Conservation (phyloP, 2,888 invertebrate species). For the Ecliptopera silaceata region DNA sequence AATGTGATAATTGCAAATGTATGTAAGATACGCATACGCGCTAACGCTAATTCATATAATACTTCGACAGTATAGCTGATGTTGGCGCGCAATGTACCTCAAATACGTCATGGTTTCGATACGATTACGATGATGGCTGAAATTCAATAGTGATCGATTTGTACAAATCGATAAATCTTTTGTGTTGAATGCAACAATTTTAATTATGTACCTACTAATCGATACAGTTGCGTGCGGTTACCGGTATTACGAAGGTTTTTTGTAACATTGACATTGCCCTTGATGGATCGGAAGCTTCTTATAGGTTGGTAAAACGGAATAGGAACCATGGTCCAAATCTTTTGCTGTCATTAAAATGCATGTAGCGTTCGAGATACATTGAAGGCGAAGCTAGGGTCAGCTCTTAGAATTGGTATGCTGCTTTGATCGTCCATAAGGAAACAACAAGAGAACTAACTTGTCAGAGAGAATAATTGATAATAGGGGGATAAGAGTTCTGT, state of each 20-base stretch:
- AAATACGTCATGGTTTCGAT: no score
- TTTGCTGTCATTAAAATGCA: constrained; percentile 20
- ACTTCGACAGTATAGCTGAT: no score
- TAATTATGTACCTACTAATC: not conserved
- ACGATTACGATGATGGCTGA: no score
- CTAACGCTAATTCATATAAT: no score
- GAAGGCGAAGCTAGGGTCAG: constrained; percentile 20
- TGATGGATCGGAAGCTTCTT: constrained; percentile 14
- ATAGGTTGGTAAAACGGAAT: constrained; percentile 1
- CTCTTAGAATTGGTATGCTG: constrained; percentile 18
- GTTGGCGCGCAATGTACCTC: no score
- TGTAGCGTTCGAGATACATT: constrained; percentile 6
- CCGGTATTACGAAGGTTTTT: not conserved
- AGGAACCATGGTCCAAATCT: constrained; percentile 23
- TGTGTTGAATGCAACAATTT: not conserved
- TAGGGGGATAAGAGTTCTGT: no score
- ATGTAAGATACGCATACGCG: no score
- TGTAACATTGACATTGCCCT: constrained; percentile 18
- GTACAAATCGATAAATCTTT: not conserved
- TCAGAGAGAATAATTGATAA: constrained; percentile 1
- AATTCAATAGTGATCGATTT: not conserved
- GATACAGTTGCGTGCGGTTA: constrained; percentile 8
- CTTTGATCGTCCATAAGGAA: constrained; percentile 16
- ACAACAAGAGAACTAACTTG: constrained; percentile 5
- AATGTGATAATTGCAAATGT: no score